Evolutionary conservation across 2,888 invertebrate genomes (phyloP).

Genomic region (Metallyticus violacea): DNA sequence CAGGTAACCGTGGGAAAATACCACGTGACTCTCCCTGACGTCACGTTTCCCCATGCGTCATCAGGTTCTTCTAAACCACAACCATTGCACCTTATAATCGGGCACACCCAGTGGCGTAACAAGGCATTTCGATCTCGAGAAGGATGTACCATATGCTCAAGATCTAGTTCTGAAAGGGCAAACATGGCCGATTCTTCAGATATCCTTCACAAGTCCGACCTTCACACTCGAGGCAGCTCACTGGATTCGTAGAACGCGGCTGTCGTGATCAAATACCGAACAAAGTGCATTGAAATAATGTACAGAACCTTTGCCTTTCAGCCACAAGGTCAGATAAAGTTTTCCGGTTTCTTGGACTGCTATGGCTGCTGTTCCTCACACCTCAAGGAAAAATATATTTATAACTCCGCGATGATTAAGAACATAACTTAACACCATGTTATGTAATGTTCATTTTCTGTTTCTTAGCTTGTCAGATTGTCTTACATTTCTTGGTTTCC

Average conservation of each 20-base stretch:
- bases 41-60: conserved; percentile 18
- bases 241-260: no score
- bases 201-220: background rate
- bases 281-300: background rate
- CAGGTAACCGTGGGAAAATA: conserved; percentile 15
- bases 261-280: background rate
- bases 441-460: no score
- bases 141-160: background rate
- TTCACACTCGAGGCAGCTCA: background rate
- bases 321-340: background rate
- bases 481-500: no score
- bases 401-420: no score
- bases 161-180: background rate
- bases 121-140: background rate
- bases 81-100: conserved; percentile 16
- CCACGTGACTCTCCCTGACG: conserved; percentile 19
- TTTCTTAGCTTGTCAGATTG: no score
- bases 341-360: no score
- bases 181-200: background rate
- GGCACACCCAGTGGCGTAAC: background rate
- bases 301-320: background rate
- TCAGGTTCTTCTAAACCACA: conserved; percentile 6
- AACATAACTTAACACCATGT: no score
- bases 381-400: no score
- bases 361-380: no score